Conservation (phyloP, 2,888 invertebrate genomes). For the Caenorhabditis sp. region DNA sequence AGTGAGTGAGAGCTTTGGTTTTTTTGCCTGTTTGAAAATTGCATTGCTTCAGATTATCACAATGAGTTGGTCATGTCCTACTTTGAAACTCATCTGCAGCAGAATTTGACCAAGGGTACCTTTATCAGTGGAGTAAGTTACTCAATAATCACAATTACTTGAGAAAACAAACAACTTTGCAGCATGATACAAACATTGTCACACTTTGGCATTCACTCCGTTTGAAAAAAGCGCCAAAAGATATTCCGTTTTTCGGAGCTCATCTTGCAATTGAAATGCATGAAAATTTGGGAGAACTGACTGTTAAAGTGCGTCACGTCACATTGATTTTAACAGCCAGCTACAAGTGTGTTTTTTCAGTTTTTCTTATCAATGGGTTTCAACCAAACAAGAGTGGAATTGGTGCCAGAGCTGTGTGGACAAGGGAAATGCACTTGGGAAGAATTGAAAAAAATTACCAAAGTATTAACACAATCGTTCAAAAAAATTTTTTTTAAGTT, state of each 20-base stretch:
- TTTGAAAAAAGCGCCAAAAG: conserved; percentile 32
- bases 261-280: conserved; percentile 68
- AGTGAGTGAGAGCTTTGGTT: conserved; percentile 21
- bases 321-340: too few species aligned
- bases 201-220: conserved; percentile 60
- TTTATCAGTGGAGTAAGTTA: conserved; percentile 65
- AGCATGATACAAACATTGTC: conserved; percentile 70
- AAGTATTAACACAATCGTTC: conserved; percentile 25
- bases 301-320: conserved; percentile 43
- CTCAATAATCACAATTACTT: too few species aligned
- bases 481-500: neutral
- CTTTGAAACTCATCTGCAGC: conserved; percentile 62
- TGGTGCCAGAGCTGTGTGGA: conserved; percentile 47
- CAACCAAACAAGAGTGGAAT: conserved; percentile 35
- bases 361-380: conserved; percentile 63
- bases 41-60: conserved; percentile 67
- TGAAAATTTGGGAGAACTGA: conserved; percentile 31
- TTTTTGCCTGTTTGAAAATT: too few species aligned
- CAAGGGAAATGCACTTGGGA: conserved; percentile 51
- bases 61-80: conserved; percentile 62
- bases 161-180: conserved; percentile 9
- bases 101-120: conserved; percentile 56
- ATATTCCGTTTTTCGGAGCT: conserved; percentile 64
- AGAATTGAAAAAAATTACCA: conserved; percentile 31
- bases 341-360: too few species aligned